Evolutionary conservation across 2,797 vertebrate genomes (phyloP).

Genomic region (Leptodactylus fallax): DNA sequence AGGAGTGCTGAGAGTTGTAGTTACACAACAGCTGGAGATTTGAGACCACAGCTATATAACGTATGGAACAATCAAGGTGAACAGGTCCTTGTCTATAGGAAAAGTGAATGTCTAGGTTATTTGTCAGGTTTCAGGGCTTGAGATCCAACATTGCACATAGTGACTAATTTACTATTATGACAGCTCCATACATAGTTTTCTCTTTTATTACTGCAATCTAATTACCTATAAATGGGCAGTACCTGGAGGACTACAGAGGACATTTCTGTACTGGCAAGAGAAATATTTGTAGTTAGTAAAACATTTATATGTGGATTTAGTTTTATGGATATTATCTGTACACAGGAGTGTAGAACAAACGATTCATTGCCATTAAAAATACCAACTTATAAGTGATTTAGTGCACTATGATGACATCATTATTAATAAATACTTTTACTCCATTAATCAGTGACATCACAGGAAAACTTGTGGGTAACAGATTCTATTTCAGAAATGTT

Average conservation of each 20-base stretch:
- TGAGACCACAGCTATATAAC: neutral
- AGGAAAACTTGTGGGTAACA: neutral
- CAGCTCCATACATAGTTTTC: neutral
- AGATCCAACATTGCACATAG: neutral
- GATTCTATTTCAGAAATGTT: neutral
- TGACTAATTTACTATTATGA: slow-evolving; percentile 43
- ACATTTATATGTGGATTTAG: slow-evolving; percentile 31
- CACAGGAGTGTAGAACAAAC: neutral
- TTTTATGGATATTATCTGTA: slow-evolving; percentile 41
- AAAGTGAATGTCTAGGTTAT: neutral
- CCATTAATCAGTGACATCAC: neutral
- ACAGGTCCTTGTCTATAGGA: neutral
- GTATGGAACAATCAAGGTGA: neutral
- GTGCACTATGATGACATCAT: neutral
- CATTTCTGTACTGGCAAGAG: slow-evolving; percentile 34
- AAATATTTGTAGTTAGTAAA: slow-evolving; percentile 45
- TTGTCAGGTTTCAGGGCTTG: neutral
- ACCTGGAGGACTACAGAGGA: neutral
- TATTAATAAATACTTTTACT: neutral
- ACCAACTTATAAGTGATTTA: too few species aligned
- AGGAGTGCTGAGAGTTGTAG: neutral
- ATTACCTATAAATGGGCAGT: neutral
- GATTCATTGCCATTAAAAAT: neutral
- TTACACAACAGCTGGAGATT: neutral
- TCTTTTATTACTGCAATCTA: slow-evolving; percentile 21